Base-by-base conservation (phyloP, 1,140 invertebrate genomes). In the Lerema accius region DNA sequence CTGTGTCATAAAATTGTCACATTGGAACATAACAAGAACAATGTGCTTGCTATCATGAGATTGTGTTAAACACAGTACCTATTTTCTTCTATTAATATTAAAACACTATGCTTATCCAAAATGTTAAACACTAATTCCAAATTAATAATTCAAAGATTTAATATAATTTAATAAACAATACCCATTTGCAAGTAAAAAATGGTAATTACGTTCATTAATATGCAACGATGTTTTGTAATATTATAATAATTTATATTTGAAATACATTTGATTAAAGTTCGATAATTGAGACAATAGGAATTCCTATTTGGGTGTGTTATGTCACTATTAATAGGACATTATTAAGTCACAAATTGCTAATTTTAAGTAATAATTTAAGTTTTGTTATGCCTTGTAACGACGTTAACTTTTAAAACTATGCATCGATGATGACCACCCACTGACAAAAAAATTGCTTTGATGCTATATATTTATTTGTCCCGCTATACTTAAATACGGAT, bases 401-500 rank as follows among this genome's bases (percentile, higher is more conserved):
- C 5, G 15, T n/a, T n/a, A n/a, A n/a, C n/a, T n/a, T 55, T 15
- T 14, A 23, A 40, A 14, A 28, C 37, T 42, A 55, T 55, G 15
- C 11, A 51, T 51, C 50, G 17, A 15, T 14, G 11, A 9, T 6
- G 50, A 53, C 37, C 50, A 53, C 50, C 16, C 50, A 42, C 39
- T 28, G 51, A 26, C 37, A 10, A 55, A 40, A 51, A 55, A 6
- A 42, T 39, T 23, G 3, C 17, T 9, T 32, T 32, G 19, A 23
- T 32, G 28, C 9, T 32, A 32, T 4, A 1, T 32, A 9, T 23
- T 23, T 23, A 14, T 26, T 16, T 42, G 19, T 23, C 9, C 10
- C n/a, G 6, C 14, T 53, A n/a, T 13, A n/a, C n/a, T 13, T 50
- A 10, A 40, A 17, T 39, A n/a, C 37, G 19, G 4, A 7, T 13